These are phyloP conservation scores for Anarsia innoxiella DNA, from an alignment of 2,888 invertebrate species.

Conservation along the genomic window DNA sequence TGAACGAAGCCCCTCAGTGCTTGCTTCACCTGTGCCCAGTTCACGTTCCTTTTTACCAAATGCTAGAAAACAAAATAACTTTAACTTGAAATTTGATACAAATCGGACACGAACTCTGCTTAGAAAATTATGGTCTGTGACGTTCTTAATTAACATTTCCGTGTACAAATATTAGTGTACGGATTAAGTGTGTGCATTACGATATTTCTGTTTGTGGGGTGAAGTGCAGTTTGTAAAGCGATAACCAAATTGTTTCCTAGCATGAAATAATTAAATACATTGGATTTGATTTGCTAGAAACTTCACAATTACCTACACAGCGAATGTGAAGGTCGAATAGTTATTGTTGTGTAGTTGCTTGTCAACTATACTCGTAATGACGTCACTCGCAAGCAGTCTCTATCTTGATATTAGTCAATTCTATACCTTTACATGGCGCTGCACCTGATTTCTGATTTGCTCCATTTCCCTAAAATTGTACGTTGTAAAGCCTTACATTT, in stretches of 20 bases:
- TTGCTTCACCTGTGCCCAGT: constrained; percentile 42
- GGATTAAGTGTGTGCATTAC: neutral
- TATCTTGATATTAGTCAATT: constrained; percentile 13
- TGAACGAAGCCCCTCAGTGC: constrained; percentile 49
- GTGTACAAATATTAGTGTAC: neutral
- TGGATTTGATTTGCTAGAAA: constrained; percentile 33
- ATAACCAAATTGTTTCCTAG: constrained; percentile 1
- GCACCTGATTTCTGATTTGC: constrained; percentile 41
- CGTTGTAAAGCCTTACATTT: too few relatives aligned
- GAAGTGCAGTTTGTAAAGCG: constrained; percentile 2
- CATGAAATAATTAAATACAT: too few relatives aligned
- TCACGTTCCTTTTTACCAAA: constrained; percentile 21
- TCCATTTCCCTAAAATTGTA: constrained; percentile 50
- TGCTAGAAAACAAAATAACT: neutral
- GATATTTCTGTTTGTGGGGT: constrained; percentile 8
- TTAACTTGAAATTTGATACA: neutral
- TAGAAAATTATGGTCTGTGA: neutral
- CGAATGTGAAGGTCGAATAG: constrained; percentile 46
- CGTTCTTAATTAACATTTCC: too few relatives aligned
- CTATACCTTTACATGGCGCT: constrained; percentile 8
- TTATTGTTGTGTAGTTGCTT: constrained; percentile 32
- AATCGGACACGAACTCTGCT: neutral
- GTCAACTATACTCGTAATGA: constrained; percentile 7
- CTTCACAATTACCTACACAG: constrained; percentile 32
- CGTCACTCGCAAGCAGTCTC: constrained; percentile 13